Percentiles rank a stretch among this genome's conserved stretches.
Conservation (phyloP, 2,888 invertebrate species). For the Diaperis boleti region DNA sequence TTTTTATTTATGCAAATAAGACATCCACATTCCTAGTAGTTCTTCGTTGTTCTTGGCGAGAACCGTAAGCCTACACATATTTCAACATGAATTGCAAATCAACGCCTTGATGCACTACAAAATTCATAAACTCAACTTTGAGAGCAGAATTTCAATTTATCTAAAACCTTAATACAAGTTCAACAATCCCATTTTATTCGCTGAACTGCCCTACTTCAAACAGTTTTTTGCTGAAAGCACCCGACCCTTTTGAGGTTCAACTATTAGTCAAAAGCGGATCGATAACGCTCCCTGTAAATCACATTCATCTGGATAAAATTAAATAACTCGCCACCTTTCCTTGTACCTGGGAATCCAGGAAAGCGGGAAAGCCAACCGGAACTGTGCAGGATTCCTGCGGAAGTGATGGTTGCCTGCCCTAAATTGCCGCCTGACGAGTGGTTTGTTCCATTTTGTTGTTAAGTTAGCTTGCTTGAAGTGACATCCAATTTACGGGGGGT, state of each 20-base stretch:
- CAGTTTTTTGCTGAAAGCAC: neutral
- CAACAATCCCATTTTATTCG: constrained; percentile 5
- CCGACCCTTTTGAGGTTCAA: constrained; percentile 1
- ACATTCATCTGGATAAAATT: constrained; percentile 10
- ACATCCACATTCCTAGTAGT: too few relatives aligned
- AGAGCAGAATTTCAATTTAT: constrained; percentile 4
- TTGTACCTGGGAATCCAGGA: constrained; percentile 25
- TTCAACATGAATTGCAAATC: too few relatives aligned
- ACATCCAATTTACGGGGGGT: constrained; percentile 9
- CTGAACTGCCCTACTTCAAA: neutral
- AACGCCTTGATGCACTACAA: neutral
- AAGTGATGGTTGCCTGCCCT: constrained; percentile 16
- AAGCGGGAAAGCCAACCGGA: constrained; percentile 26
- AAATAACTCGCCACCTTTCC: constrained; percentile 25
- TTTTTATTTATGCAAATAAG: too few relatives aligned
- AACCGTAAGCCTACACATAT: too few relatives aligned
- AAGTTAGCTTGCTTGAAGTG: constrained; percentile 2
- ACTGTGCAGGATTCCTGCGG: constrained; percentile 8
- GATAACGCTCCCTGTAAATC: constrained; percentile 10
- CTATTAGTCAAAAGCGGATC: constrained; percentile 19
- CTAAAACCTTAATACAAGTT: neutral
- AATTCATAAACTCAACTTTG: neutral
- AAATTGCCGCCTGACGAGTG: constrained; percentile 26
- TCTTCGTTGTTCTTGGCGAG: too few relatives aligned
- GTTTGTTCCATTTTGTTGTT: constrained; percentile 17